Conservation (phyloP, 2,113 vertebrate species). For the Meriones unguiculatus region DNA sequence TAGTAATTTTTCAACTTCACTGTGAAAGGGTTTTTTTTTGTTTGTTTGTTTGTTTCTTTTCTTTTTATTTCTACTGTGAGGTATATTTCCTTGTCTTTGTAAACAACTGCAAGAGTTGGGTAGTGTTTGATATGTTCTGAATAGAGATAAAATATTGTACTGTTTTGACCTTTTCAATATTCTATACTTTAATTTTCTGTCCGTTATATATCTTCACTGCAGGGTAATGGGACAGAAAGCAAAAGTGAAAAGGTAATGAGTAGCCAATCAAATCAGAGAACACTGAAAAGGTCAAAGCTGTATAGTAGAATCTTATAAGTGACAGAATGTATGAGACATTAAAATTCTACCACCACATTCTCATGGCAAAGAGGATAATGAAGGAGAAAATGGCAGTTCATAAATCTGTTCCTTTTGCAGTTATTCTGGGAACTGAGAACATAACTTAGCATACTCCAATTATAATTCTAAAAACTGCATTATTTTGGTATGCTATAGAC, state of each 20-base stretch:
- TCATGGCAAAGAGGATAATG: constrained; percentile 57
- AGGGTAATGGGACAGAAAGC: constrained; percentile 56
- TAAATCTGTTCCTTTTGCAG: constrained; percentile 19
- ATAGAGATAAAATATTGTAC: constrained; percentile 30
- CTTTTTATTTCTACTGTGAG: not conserved
- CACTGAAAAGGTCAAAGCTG: constrained; percentile 73
- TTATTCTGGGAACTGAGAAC: constrained; percentile 37
- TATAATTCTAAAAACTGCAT: constrained; percentile 24
- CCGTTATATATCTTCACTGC: constrained; percentile 14
- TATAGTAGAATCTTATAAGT: constrained; percentile 38
- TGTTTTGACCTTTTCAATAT: constrained; percentile 75
- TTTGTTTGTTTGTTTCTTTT: not conserved
- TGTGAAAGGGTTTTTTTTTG: not conserved
- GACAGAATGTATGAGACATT: constrained; percentile 52
- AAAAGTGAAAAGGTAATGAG: constrained; percentile 1
- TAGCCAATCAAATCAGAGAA: constrained; percentile 53
- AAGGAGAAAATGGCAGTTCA: constrained; percentile 63
- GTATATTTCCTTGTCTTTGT: constrained; percentile 28
- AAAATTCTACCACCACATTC: constrained; percentile 46
- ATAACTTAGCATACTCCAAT: constrained; percentile 21
- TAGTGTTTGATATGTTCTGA: not conserved
- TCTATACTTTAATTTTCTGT: constrained; percentile 72
- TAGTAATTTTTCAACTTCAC: not conserved
- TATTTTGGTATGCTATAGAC: not conserved
- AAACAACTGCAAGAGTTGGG: not conserved